Percentiles rank a stretch among this genome's conserved stretches.
Conservation (phyloP, 2,797 vertebrate genomes). For the Eulemur rubriventer region DNA sequence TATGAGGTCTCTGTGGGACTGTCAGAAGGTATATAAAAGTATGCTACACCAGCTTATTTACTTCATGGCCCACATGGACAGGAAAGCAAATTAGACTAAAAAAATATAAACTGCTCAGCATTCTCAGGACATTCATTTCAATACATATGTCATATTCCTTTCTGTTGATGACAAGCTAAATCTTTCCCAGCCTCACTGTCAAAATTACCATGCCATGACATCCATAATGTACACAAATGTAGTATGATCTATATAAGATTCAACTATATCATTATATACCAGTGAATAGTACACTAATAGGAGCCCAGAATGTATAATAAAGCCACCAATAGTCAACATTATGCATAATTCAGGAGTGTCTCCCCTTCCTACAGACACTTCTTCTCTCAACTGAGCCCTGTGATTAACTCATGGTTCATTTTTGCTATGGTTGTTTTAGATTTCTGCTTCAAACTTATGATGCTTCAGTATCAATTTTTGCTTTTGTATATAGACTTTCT, state of each 20-base stretch:
- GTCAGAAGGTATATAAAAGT: neutral
- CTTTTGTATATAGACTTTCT: neutral
- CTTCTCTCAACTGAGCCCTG: neutral
- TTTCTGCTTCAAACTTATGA: neutral
- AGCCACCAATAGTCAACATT: neutral
- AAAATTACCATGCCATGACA: neutral
- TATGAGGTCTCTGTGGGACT: neutral
- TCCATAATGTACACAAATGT: neutral
- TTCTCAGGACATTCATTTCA: neutral
- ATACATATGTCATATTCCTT: neutral
- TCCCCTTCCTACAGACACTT: neutral
- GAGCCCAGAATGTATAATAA: neutral
- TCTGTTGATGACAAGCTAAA: neutral
- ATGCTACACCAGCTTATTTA: neutral
- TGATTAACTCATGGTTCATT: neutral
- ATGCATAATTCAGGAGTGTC: neutral
- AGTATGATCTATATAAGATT: neutral
- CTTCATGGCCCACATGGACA: neutral
- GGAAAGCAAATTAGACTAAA: neutral
- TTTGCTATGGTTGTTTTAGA: neutral
- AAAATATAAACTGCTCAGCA: neutral
- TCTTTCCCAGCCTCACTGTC: neutral
- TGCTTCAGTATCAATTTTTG: neutral
- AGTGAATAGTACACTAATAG: accelerated
- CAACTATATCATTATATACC: neutral